Conservation (phyloP, 2,888 invertebrate genomes). For the Macrophya annulata region DNA sequence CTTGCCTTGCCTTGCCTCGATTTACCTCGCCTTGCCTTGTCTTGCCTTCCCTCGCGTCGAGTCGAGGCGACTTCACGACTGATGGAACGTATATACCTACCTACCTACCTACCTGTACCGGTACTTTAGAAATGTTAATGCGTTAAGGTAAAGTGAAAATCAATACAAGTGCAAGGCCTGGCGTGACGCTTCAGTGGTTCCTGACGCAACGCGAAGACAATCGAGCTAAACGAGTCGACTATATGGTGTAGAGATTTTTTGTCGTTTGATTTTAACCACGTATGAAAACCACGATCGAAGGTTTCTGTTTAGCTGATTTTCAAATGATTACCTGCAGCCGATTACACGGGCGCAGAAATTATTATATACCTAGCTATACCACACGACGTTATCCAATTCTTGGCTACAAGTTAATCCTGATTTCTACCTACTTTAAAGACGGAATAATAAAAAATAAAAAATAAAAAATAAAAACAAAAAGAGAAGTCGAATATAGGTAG, state of each 20-base stretch:
- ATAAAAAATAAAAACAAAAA: no score
- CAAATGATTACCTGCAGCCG: not conserved
- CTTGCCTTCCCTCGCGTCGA: conserved; percentile 10
- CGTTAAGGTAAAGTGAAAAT: conserved; percentile 53
- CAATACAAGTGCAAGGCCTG: conserved; percentile 48
- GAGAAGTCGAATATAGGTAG: not conserved
- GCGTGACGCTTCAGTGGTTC: conserved; percentile 44
- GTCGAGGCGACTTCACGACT: conserved; percentile 37
- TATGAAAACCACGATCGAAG: conserved; percentile 7
- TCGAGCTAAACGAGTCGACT: conserved; percentile 43
- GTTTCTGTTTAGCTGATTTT: not conserved
- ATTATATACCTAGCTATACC: not conserved
- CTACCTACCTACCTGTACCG: conserved; percentile 12
- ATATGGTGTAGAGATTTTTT: not conserved
- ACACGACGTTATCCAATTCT: not conserved
- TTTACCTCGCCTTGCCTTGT: not conserved
- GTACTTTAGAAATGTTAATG: conserved; percentile 52
- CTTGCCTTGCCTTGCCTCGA: not conserved
- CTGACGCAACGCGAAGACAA: conserved; percentile 43
- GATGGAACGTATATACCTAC: conserved; percentile 26
- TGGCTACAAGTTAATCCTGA: not conserved
- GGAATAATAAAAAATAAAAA: not conserved
- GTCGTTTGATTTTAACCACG: conserved; percentile 8
- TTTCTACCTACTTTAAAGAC: not conserved
- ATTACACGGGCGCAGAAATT: not conserved